Base-by-base conservation (phyloP, 2,888 invertebrate genomes). In the Sarcophaga variegata region DNA sequence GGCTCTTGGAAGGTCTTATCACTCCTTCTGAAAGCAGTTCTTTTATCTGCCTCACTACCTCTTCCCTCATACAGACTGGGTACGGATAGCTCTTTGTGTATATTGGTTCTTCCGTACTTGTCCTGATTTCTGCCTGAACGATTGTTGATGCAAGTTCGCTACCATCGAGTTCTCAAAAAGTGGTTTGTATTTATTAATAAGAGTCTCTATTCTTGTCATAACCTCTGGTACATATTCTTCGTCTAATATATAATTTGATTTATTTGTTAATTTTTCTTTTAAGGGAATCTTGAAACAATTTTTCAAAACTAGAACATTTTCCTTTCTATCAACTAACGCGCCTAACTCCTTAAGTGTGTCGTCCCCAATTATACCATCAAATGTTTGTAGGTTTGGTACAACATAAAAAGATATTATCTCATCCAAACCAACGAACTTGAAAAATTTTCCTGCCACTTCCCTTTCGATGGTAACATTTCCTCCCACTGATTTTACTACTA, bases 1-100 rank as follows among this genome's bases (percentile, higher is more conserved):
- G 88, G 47, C 89, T 90, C 59, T 88, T 89, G 0, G 90, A 90
- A 11, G 88, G 89, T 69, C 90, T 85, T 17, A 92, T 91, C 1
- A 92, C 90, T 2, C 88, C 84, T 74, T 90, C 90, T 2, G 90
- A 69, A n/a, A 92, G 71, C 4, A 59, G 10, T 59, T 71, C 59
- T 3, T 12, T 14, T 25, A 71, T 71, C 25, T 71, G 71, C 27
- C n/a, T 72, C 4, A 62, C 62, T n/a, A 62, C 59, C 20, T 71
- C 71, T 12, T 71, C 54, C 10, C 71, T 59, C 25, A 71, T 71
- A 22, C 25, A 54, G 25, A 22, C 54, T 12, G 71, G 71, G 22
- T 71, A 72, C 10, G 71, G 71, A 14, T 71, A 71, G 17, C 60
- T 72, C 8, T 59, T 60, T 5, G 27, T 25, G n/a, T 72, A 72